Evolutionary conservation across 1,140 invertebrate species (phyloP), one percentile per base, ranked within the genome.

Genomic region (Heliconius melpomene): DNA sequence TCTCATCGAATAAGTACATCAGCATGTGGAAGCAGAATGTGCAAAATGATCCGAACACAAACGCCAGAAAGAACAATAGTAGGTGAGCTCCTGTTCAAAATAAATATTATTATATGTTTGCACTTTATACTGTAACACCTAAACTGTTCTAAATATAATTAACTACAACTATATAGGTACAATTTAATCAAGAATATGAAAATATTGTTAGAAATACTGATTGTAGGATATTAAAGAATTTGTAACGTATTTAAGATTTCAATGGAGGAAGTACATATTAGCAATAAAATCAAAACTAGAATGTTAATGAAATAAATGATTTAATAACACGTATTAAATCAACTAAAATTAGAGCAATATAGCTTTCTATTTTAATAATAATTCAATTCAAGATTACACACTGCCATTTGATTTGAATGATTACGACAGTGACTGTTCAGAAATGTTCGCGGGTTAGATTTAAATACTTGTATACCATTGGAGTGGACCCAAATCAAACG

Each of bases 11-110:
- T 36, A 94, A 76, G 75, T 93, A 93, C 90, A 92, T 94, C 18
- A 94, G 81, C 87, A 93, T 91, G 79, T 94, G 91, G 76, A 93
- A 93, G 81, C 91, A 93, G 79, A 93, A 93, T 3, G 93, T 93
- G 83, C 93, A 94, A 81, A 94, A 92, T 2, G 90, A 92, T 57
- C 93, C 93, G 71, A 94, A 94, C 5, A 94, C 89, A 78, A 94
- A 93, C 1, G 93, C 89, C 82, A 94, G 77, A 80, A 93, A 94
- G 86, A 94, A 94, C 3, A 94, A 83, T 2, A 94, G 79, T 2
- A 94, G 77, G 72, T 94, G 93, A 20, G 91, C 91, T 20, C 91
- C 8, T 57, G 54, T 57, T 57, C 13, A 16, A 13, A 46, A 16
- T 1, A 46, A 46, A 46, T 46, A 46, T 46, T 16, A 16, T 46